Evolutionary conservation across 2,113 vertebrate species (phyloP).

Genomic region (Tragelaphus buxtoni): DNA sequence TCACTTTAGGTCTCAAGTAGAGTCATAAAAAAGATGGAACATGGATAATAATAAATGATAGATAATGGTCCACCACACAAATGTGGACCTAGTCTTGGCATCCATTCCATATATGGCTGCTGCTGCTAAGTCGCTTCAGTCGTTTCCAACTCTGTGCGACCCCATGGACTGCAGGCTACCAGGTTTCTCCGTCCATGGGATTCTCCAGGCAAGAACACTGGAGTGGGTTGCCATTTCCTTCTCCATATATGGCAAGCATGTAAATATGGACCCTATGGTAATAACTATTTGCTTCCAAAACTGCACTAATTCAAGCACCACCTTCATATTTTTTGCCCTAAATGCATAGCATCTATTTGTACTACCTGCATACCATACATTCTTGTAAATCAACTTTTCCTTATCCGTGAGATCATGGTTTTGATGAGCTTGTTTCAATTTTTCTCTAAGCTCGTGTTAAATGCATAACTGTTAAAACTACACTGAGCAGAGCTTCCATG

Average conservation of each 20-base stretch:
- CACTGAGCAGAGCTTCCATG: background rate
- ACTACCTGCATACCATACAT: background rate
- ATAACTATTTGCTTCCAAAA: background rate
- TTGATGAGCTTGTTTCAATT: background rate
- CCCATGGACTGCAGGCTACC: no score
- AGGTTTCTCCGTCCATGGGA: no score
- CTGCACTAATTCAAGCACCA: background rate
- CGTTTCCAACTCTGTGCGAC: no score
- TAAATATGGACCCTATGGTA: background rate
- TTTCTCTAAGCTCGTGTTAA: background rate
- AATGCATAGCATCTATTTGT: background rate
- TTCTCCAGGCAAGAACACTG: no score
- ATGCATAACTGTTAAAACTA: background rate
- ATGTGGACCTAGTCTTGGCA: background rate
- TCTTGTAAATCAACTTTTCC: background rate
- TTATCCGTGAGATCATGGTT: background rate
- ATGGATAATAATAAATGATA: background rate
- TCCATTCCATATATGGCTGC: no score
- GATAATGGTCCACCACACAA: background rate
- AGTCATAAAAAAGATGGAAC: background rate
- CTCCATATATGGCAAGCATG: fast-evolving
- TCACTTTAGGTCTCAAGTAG: background rate
- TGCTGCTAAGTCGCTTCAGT: no score
- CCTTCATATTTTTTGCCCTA: background rate
- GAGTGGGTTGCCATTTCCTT: no score